A percentile compares a stretch with the other conserved stretches of the same genome.
phyloP scores from a whole-genome alignment of 2,113 vertebrate species.

The Ictidomys tridecemlineatus region DNA sequence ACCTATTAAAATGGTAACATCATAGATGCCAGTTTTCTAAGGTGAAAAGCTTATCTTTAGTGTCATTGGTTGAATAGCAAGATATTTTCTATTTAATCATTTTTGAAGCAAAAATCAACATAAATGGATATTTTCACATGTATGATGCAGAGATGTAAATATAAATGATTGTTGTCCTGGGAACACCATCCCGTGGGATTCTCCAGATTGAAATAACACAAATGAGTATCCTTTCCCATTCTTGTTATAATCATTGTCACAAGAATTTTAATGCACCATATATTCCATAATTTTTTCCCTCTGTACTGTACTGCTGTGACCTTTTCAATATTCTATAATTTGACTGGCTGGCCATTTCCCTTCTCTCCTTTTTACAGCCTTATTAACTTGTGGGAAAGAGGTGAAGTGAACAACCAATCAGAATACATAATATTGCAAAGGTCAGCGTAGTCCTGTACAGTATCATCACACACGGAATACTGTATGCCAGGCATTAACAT shows the following conservation, averaged over 20 bases:
- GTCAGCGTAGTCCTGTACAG: slow-evolving; percentile 83
- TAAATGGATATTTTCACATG: slow-evolving; percentile 74
- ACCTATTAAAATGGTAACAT: neutral
- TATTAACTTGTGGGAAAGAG: slow-evolving; percentile 90
- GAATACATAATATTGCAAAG: slow-evolving; percentile 90
- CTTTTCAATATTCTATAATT: slow-evolving; percentile 93
- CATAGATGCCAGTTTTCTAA: neutral
- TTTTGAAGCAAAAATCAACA: slow-evolving; percentile 38
- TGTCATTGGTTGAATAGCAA: neutral
- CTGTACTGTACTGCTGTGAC: slow-evolving; percentile 88
- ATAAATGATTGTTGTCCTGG: slow-evolving; percentile 79
- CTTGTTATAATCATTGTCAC: slow-evolving; percentile 90
- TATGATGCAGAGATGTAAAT: slow-evolving; percentile 39
- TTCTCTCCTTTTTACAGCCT: slow-evolving; percentile 90
- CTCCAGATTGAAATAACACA: slow-evolving; percentile 87
- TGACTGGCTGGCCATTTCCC: slow-evolving; percentile 90
- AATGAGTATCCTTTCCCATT: slow-evolving; percentile 87
- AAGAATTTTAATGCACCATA: slow-evolving; percentile 92
- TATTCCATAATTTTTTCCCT: slow-evolving; percentile 90
- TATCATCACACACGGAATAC: slow-evolving; percentile 80
- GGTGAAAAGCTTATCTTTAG: neutral
- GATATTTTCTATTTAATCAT: neutral
- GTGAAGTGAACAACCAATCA: slow-evolving; percentile 89
- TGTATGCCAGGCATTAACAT: slow-evolving; percentile 86
- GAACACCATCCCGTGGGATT: slow-evolving; percentile 77